Evolutionary conservation across 2,113 vertebrate species (phyloP), one percentile per base, ranked within the genome.

Genomic region (Lucifuga dentata): DNA sequence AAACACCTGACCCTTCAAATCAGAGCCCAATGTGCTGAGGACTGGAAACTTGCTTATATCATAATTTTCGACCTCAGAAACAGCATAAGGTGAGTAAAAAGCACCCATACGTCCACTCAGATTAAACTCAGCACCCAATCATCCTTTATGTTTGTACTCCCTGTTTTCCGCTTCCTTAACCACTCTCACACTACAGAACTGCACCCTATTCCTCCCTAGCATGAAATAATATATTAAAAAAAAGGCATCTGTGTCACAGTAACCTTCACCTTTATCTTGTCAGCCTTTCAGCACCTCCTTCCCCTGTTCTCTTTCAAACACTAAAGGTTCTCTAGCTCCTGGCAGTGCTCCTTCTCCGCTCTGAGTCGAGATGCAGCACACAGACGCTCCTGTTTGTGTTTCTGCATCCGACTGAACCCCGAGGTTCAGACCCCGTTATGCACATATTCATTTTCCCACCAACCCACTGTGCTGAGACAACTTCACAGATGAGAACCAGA

Each of bases 1-100:
- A 87, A 86, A 85, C 70, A 85, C 78, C 80, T 88, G 82, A 83
- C 71, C 76, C 73, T 83, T 81, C 56, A 76, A 72, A 73, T 84
- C 68, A 80, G 53, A 60, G 50, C n/a, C 24, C 71, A 71, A 39
- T 75, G 58, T 79, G 48, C 5, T 68, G 53, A 73, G 21, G 39
- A 66, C 29, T 29, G 8, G 32, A 68, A 75, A 66, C 26, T 67
- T 64, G 48, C 63, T 59, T 60, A 39, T 36, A 67, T 73, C 62
- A 44, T 70, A 58, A 60, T 74, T 73, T 36, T 19, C 43, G 0
- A 57, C 55, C 52, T 80, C 26, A 35, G 43, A 23, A 41, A 44
- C 17, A 49, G 49, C 29, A 50, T 17, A 20, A 24, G 24, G 53
- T 52, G 61, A 74, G 43, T 29, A 13, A 43, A 21, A 26, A 8